Evolutionary conservation across 2,113 vertebrate genomes (phyloP), one percentile per base, ranked within the genome.

Genomic region (Choloepus hoffmanni): DNA sequence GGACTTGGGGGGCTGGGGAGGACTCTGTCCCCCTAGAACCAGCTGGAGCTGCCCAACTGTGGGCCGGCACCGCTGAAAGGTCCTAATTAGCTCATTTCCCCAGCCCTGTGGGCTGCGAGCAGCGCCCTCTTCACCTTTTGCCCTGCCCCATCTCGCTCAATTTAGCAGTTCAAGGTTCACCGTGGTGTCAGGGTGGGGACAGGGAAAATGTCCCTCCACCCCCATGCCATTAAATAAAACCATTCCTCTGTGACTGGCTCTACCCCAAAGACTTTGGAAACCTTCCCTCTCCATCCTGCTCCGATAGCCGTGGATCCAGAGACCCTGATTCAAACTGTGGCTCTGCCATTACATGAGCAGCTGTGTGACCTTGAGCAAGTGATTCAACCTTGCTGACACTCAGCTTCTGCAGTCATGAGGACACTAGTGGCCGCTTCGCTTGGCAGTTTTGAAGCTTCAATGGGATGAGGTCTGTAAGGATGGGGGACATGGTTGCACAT

Each of bases 11-110:
- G 96, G 92, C 90, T 96, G 40, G 65, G 90, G 89, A 97, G 98
- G 90, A 91, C 96, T 95, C 58, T 86, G 77, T 94, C 88, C 72
- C 95, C 94, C 92, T 85, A 88, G 98, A 97, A 97, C 91, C 98
- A 98, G 98, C 98, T 98, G 98, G 96, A 96, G 95, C 77, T 3
- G 83, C 77, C 85, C 98, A 98, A 97, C 98, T 98, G 97, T 92
- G 97, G 96, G 97, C 98, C 90, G 18, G 98, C 98, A 95, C 50
- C 2, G 55, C 95, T 97, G 96, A 87, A 98, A 98, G 98, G 85
- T 95, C 97, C 97, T 98, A 98, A 98, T 98, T 98, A 98, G 95
- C 97, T 98, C 97, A 98, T 98, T 98, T 98, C 98, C 98, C 98
- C 97, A 97, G 94, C 97, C 98, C 89, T 40, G 81, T 24, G 72